A percentile compares a stretch with the other conserved stretches of the same genome.
Evolutionary conservation across 1,140 invertebrate species (phyloP).

Genomic region (Sinonovacula constricta): DNA sequence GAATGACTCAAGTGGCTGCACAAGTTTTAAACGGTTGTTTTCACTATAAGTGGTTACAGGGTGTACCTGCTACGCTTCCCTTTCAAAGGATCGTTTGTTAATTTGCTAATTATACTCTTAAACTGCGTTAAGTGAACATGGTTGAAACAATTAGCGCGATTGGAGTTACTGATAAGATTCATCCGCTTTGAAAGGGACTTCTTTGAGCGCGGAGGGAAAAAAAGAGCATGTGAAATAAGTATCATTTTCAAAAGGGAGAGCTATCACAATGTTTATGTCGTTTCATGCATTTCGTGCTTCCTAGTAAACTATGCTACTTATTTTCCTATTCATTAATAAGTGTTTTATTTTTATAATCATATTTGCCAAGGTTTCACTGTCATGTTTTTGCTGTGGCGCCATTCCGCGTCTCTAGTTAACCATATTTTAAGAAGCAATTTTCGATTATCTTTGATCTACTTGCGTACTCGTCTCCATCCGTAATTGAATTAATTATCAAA

Average conservation of each 20-base stretch:
- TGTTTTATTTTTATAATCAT: not conserved
- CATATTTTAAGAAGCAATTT: not conserved
- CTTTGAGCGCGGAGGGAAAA: not conserved
- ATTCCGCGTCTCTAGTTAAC: not conserved
- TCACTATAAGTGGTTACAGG: no score
- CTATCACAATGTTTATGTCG: not conserved
- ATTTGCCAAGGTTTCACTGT: not conserved
- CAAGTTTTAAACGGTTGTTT: no score
- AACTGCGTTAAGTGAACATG: not conserved
- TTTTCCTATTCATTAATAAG: not conserved
- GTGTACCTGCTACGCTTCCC: no score
- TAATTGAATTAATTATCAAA: not conserved
- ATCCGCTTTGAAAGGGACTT: not conserved
- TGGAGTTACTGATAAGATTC: not conserved
- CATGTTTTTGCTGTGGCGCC: not conserved
- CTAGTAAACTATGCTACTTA: not conserved
- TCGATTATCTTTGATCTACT: not conserved
- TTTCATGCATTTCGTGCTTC: not conserved
- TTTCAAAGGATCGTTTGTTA: not conserved
- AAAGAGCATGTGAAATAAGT: no score
- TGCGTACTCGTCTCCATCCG: not conserved
- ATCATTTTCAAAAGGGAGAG: not conserved
- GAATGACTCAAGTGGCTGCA: no score
- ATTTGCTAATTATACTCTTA: not conserved
- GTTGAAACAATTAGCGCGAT: not conserved